Conservation (phyloP, 2,797 vertebrate species). For the Lindbergichthys nudifrons region DNA sequence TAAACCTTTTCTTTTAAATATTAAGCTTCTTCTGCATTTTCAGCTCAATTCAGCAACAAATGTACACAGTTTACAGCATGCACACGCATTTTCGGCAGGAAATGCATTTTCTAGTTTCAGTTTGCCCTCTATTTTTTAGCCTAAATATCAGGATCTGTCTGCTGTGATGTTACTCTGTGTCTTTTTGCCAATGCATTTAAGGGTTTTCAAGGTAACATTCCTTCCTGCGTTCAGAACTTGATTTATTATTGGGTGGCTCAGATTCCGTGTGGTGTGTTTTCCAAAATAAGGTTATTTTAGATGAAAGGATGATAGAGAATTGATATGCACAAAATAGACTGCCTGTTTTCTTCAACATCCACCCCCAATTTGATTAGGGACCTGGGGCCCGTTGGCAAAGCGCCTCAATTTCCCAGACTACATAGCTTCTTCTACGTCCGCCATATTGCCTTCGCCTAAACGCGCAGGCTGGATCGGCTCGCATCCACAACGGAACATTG, state of each 20-base stretch:
- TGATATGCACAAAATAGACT: not conserved
- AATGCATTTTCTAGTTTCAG: too few species aligned
- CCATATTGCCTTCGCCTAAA: slow-evolving; percentile 90
- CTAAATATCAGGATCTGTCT: not conserved
- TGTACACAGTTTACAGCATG: too few species aligned
- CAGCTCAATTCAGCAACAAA: too few species aligned
- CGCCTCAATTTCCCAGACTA: slow-evolving; percentile 87
- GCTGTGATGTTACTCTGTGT: not conserved
- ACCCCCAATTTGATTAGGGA: not conserved
- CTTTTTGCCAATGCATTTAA: not conserved
- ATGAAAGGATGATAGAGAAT: not conserved
- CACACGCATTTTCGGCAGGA: too few species aligned
- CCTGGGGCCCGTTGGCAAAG: not conserved
- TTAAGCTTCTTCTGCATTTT: too few species aligned
- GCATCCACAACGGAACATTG: slow-evolving; percentile 74
- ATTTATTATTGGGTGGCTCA: not conserved
- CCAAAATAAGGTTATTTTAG: not conserved
- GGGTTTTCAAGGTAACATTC: not conserved
- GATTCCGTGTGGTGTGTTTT: not conserved
- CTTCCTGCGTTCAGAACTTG: not conserved
- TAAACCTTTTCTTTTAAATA: too few species aligned
- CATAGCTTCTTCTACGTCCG: slow-evolving; percentile 81
- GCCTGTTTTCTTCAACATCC: not conserved
- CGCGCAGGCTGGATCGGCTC: slow-evolving; percentile 69
- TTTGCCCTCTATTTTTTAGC: too few species aligned